Base-by-base conservation (phyloP, 2,113 vertebrate species). In the Gulo gulo region DNA sequence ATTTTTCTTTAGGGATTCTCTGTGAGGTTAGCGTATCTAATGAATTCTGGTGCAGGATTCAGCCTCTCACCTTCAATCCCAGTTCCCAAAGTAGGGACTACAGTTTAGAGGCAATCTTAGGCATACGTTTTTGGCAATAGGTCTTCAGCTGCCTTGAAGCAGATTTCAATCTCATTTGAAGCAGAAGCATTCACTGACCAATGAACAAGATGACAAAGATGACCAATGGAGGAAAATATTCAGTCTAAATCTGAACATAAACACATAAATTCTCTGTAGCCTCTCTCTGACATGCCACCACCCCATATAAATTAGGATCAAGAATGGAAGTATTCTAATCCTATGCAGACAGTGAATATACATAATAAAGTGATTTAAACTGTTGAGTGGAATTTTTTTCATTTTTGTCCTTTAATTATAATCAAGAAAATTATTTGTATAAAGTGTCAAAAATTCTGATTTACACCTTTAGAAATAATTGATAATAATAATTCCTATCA, bases 291-390 rank as follows among this genome's bases (percentile, higher is more conserved):
- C 12, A 90, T 92, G 42, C 55, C 23, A 67, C 1, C 7, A 89
- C 29, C 9, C 42, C 50, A 74, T 21, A 26, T 84, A 85, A 85
- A 13, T 63, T 36, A 73, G 55, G n/a, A 90, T 79, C 50, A 12
- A 94, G 86, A 84, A 95, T 87, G 59, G 95, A 98, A 96, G 88
- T 63, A 92, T 55, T 67, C 61, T 95, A 92, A 88, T 80, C 20
- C 23, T 82, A 71, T 7, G 15, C 81, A 86, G 42, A 80, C 6
- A 82, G 55, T 80, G 78, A 95, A 97, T 91, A 83, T 84, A 78
- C 21, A 47, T 6, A 90, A n/a, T 47, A 90, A 96, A 87, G 90
- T 79, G 4, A 86, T 73, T 95, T 90, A 90, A 81, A 90, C 45
- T 86, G 42, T 16, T 87, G 57, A 85, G 80, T 86, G 34, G 80